Evolutionary conservation across 2,888 invertebrate species (phyloP), one percentile per base, ranked within the genome.

Genomic region (Campoletis raptor): DNA sequence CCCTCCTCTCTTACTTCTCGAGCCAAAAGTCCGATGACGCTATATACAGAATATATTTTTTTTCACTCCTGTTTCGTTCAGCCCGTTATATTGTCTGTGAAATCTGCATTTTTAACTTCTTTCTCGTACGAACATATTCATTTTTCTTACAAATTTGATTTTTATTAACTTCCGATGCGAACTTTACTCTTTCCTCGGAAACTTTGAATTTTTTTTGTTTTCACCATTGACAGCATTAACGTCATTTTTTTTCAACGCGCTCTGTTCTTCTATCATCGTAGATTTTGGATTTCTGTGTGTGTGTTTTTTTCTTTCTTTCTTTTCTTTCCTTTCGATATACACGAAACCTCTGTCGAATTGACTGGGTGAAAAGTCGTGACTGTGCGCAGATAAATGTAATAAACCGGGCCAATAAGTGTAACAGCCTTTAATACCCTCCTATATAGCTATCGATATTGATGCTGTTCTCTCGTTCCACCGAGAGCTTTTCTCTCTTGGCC

Each of bases 391-490:
- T 21, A 21, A 45, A 45, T 69, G 24, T 3, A 2, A 45, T 24
- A 21, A 69, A 69, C 45, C 42, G 24, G 69, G 52, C 72, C 52
- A 52, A 52, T 36, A 36, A 72, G 30, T 48, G 72, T 30, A 45
- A 72, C 52, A 54, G 37, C 52, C 21, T 36, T 64, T 81, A 45
- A 64, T 30, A 64, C 66, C 74, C 74, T 64, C 67, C 30, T 30
- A 30, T 30, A 79, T 52, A 37, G 45, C 61, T 73, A 81, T 81
- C 81, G 78, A 78, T 81, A 76, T 69, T 42, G 81, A 81, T 80
- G 15, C 52, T 21, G 45, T 48, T 69, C 73, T 69, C 70, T 66
- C 72, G 54, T 18, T 45, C n/a, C 69, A 64, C 37, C 70, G 72
- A 40, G 42, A 76, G 48, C 54, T 66, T 77, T 66, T 79, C 81